These are phyloP conservation scores for Protomyctophum bolini DNA, from an alignment of 2,113 vertebrate genomes.

Conservation along the genomic window DNA sequence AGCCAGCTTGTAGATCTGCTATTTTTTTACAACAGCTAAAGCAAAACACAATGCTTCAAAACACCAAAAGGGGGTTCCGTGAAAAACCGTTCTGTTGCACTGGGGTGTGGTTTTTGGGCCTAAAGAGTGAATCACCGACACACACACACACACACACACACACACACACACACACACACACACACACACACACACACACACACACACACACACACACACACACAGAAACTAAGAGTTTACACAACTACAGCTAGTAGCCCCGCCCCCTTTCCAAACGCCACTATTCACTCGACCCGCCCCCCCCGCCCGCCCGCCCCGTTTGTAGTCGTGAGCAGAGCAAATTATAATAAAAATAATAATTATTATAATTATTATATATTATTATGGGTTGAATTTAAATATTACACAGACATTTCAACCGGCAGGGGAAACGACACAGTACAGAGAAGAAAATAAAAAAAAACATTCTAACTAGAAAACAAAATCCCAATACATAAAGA, in stretches of 20 bases:
- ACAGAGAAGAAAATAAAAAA: slow-evolving; percentile 79
- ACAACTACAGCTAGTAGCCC: slow-evolving; percentile 36
- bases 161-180: slow-evolving; percentile 68
- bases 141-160: slow-evolving; percentile 68
- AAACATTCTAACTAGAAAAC: slow-evolving; percentile 16
- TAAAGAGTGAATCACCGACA: too few species aligned
- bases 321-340: slow-evolving; percentile 37
- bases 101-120: too few species aligned
- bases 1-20: too few species aligned
- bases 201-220: slow-evolving; percentile 68
- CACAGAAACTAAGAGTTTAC: slow-evolving; percentile 49
- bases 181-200: slow-evolving; percentile 68
- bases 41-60: too few species aligned
- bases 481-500: too few species aligned
- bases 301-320: slow-evolving; percentile 57
- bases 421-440: slow-evolving; percentile 85
- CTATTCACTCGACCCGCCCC: slow-evolving; percentile 77
- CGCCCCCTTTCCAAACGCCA: slow-evolving; percentile 75
- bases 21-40: too few species aligned
- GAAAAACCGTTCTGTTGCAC: too few species aligned
- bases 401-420: slow-evolving; percentile 91
- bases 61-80: too few species aligned
- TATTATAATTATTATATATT: slow-evolving; percentile 82
- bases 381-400: slow-evolving; percentile 89
- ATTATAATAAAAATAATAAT: slow-evolving; percentile 85